These are phyloP conservation scores for Helicoverpa zea DNA, from an alignment of 1,140 invertebrate genomes.

Conservation along the genomic window DNA sequence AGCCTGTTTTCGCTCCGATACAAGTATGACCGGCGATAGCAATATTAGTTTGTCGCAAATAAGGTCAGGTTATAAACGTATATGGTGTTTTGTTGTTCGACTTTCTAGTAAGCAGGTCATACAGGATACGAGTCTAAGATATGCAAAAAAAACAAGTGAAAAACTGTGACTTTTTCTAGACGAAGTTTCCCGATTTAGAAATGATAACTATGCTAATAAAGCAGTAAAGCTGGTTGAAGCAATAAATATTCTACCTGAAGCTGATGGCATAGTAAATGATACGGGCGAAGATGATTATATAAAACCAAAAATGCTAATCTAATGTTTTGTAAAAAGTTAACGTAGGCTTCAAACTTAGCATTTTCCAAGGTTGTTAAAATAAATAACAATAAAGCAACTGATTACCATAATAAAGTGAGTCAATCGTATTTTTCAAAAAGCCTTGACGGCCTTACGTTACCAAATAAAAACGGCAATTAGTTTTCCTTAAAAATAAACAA, in stretches of 20 bases:
- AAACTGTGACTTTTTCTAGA: not conserved
- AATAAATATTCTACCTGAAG: too few relatives aligned
- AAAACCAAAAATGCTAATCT: not conserved
- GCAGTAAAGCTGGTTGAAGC: too few relatives aligned
- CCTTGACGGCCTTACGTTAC: slow-evolving; percentile 5
- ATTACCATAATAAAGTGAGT: slow-evolving; percentile 27
- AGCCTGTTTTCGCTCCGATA: slow-evolving; percentile 26
- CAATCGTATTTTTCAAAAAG: slow-evolving; percentile 15
- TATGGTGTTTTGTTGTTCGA: not conserved
- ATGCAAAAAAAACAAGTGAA: not conserved
- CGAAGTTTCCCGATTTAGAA: too few relatives aligned
- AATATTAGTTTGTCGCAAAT: not conserved
- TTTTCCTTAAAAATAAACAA: slow-evolving; percentile 45
- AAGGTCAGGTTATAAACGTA: not conserved
- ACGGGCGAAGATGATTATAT: not conserved
- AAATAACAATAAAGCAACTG: slow-evolving; percentile 16
- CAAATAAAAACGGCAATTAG: slow-evolving; percentile 34
- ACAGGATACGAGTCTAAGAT: not conserved
- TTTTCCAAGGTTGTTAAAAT: slow-evolving; percentile 24
- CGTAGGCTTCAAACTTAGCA: slow-evolving; percentile 23
- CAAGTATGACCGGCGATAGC: slow-evolving; percentile 5
- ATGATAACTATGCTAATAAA: too few relatives aligned
- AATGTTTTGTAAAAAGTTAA: not conserved
- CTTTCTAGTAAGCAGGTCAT: not conserved
- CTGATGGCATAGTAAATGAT: not conserved